Conservation (phyloP, 1,140 invertebrate genomes). For the Drosophila triauraria region DNA sequence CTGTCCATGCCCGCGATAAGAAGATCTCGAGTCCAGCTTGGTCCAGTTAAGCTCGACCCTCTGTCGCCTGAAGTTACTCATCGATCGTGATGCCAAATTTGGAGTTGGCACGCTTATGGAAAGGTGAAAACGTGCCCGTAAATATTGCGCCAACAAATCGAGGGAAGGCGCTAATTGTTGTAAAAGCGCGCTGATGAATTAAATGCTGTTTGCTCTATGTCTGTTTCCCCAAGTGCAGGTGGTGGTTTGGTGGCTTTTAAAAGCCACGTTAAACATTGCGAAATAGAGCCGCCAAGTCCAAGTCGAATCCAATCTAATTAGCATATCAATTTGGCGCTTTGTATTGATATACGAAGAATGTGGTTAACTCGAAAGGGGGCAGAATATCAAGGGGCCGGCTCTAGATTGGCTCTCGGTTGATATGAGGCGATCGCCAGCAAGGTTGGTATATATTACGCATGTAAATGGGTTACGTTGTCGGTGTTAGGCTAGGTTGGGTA, state of each 20-base stretch:
- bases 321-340: constrained; percentile 47
- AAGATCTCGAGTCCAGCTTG: not conserved
- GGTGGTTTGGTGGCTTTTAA: constrained; percentile 5
- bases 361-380: constrained; percentile 31
- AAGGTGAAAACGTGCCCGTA: constrained; percentile 62
- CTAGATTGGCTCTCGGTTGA: constrained; percentile 23
- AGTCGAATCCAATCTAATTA: constrained; percentile 52
- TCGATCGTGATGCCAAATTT: constrained; percentile 34
- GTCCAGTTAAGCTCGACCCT: not conserved
- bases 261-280: constrained; percentile 28
- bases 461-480: constrained; percentile 42
- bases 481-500: constrained; percentile 49
- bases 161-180: constrained; percentile 63
- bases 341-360: constrained; percentile 33
- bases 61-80: constrained; percentile 20
- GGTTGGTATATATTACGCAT: constrained; percentile 37
- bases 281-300: constrained; percentile 10
- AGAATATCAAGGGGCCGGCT: constrained; percentile 31
- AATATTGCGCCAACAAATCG: constrained; percentile 48
- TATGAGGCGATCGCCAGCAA: constrained; percentile 29
- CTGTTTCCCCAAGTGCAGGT: constrained; percentile 1
- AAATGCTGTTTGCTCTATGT: constrained; percentile 7
- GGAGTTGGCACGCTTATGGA: constrained; percentile 61
- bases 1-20: constrained; percentile 16
- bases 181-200: constrained; percentile 44